Evolutionary conservation across 2,113 vertebrate genomes (phyloP).

Genomic region (Progne subis): DNA sequence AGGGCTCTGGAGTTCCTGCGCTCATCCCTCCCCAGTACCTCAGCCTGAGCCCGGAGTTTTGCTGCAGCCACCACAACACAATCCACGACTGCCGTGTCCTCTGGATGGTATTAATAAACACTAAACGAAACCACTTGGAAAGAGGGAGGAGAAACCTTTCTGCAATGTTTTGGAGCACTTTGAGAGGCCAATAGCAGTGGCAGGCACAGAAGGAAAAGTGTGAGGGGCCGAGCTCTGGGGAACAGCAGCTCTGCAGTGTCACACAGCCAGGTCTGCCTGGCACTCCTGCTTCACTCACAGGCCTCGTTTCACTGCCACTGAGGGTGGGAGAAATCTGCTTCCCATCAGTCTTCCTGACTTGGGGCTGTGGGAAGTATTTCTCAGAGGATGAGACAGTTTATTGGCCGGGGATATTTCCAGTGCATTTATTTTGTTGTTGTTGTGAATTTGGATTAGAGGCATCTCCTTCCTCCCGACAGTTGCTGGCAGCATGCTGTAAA

Average conservation of each 20-base stretch:
- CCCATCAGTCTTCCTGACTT: neutral
- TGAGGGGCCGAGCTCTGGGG: neutral
- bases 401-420: neutral
- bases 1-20: neutral
- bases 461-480: conserved; percentile 20
- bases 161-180: neutral
- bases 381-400: neutral
- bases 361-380: neutral
- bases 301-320: neutral
- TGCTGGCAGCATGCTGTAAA: conserved; percentile 30
- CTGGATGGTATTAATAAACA: neutral
- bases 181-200: neutral
- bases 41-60: neutral
- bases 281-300: neutral
- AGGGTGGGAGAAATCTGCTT: neutral
- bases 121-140: neutral
- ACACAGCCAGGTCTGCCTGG: neutral
- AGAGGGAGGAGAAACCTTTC: neutral
- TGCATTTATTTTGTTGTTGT: neutral
- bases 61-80: neutral
- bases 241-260: neutral
- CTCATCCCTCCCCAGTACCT: neutral
- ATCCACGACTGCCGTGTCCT: neutral
- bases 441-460: conserved; percentile 41
- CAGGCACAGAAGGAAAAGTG: neutral